These are phyloP conservation scores for Ochropacha duplaris DNA, from an alignment of 2,888 invertebrate species.

Conservation along the genomic window DNA sequence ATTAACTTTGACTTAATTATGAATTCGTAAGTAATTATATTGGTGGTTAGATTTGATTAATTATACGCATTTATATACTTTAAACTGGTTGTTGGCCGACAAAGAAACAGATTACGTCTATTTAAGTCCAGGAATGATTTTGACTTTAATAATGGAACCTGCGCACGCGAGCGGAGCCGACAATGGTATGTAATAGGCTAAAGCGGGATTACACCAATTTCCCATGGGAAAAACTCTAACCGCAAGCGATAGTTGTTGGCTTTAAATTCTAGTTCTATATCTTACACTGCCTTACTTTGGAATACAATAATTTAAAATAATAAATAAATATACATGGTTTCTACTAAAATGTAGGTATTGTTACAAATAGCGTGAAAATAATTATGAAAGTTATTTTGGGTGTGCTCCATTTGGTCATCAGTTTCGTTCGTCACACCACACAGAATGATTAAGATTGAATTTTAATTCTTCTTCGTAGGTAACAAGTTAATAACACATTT, in stretches of 20 bases:
- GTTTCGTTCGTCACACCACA: too few relatives aligned
- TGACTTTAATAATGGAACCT: neutral
- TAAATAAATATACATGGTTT: too few relatives aligned
- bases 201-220: neutral
- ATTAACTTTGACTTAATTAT: neutral
- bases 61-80: neutral
- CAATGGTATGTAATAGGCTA: neutral
- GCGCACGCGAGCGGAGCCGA: neutral
- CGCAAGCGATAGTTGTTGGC: neutral
- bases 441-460: too few relatives aligned
- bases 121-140: too few relatives aligned
- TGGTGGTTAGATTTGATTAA: neutral
- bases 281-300: neutral
- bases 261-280: neutral
- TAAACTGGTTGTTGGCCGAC: neutral
- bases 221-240: neutral
- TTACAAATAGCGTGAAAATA: too few relatives aligned
- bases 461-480: too few relatives aligned
- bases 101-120: neutral
- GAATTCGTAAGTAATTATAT: neutral
- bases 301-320: too few relatives aligned
- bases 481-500: too few relatives aligned
- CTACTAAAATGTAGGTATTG: too few relatives aligned
- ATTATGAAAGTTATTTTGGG: too few relatives aligned
- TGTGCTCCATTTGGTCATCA: too few relatives aligned